Base-by-base conservation (phyloP, 2,113 vertebrate species). In the Hypomesus transpacificus region DNA sequence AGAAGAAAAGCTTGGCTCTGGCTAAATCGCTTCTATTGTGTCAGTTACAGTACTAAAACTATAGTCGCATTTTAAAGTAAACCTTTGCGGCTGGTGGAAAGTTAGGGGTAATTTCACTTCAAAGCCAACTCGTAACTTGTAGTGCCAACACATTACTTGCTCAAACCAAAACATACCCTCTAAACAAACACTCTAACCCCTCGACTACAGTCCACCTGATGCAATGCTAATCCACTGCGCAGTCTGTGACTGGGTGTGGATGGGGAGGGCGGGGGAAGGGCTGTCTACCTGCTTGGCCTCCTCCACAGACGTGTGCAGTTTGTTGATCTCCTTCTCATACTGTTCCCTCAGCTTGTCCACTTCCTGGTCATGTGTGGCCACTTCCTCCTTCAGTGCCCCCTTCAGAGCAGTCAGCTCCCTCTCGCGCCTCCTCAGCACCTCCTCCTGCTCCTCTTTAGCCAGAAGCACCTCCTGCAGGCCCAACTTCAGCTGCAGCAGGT, bases 301-400 rank as follows among this genome's bases (percentile, higher is more conserved):
- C 53, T 94, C 94, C 81, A 96, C 84, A 16, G 88, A 91, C 18
- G 85, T 78, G 3, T 91, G 88, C 56, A 98, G 88, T 68, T 77
- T 79, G 50, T 85, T 90, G 67, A 97, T 87, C 82, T 98, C 95
- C 3, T 91, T 90, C n/a, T 94, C 88, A 0, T 97, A 95, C 56
- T 97, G 94, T 51, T 96, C 96, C 89, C 89, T 95, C 69, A 99
- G 93, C 80, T 90, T 94, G 87, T 98, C 96, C 86, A 97, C 91
- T 83, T 99, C 96, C 84, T 89, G 92, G 77, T 99, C 97, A 0
- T 98, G 97, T 78, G 89, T 93, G 3, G 96, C 92, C n/a, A 99
- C 96, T 81, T 99, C 97, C 68, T 97, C 96, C 83, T 99, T 99
- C 72, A 99, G 79, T 16, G 95, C 97, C 60, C 97, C 96, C 83